Base-by-base conservation (phyloP, 1,140 invertebrate genomes). In the Metopolophium dirhodum region DNA sequence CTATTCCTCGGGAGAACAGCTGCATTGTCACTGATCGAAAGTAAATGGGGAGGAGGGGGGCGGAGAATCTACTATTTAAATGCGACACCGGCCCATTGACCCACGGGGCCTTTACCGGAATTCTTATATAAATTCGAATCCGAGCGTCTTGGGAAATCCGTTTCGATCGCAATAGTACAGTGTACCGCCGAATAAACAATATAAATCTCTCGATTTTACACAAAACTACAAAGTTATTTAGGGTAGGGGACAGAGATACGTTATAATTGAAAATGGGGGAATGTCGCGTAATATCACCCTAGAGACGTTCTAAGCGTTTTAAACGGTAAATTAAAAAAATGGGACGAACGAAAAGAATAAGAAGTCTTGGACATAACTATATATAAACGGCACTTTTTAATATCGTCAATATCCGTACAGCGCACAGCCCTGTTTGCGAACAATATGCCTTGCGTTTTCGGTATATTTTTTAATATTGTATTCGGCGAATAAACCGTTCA, bases 401-500 rank as follows among this genome's bases (percentile, higher is more conserved):
- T 90, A 90, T 90, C 89, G 89, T 90, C 89, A 90, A 90, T 90
- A 90, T 57, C 54, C 68, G 41, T 89, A 54, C 20, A 88, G n/a
- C 51, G 51, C 49, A 57, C 51, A 89, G 88, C 45, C 90, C 82
- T 51, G 90, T 92, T 92, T 92, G 45, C 77, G 49, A 92, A 91
- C 90, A 91, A 92, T 92, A 83, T 83, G 90, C 90, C 45, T 77
- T 20, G 68, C 49, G 90, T 83, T 90, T 92, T 92, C 68, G 90
- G 77, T 83, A 92, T 92, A 92, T 92, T 92, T 82, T 82, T 82
- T 92, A 92, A 92, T 92, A 92, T 92, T 82, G 77, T 92, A 92
- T 92, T 92, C 90, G 61, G n/a, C 90, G 90, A 92, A 92, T 92
- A 92, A 92, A 92, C 90, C 90, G 90, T 92, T 92, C 90, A 92